Evolutionary conservation across 2,888 invertebrate genomes (phyloP), one percentile per base, ranked within the genome.

Genomic region (Drosophila rellima): DNA sequence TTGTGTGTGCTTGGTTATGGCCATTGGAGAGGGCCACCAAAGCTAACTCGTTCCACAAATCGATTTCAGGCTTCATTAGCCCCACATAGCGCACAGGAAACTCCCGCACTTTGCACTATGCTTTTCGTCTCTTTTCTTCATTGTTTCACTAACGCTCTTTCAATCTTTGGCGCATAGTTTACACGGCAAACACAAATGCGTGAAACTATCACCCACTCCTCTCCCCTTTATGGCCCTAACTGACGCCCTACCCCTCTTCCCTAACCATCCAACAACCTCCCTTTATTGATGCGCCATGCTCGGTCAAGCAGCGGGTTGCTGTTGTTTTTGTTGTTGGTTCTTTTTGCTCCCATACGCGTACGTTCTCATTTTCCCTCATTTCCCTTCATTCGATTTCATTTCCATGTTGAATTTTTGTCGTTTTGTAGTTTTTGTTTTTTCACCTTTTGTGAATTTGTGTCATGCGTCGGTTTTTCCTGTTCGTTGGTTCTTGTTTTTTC

Each of bases 41-140:
- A 48, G 47, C 47, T 31, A 51, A 50, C 64, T 63, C 48, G 57
- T 64, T 65, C 59, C 71, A 74, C 67, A 88, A 86, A 88, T 80
- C 86, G 90, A 90, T 90, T 91, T 90, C 90, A 91, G 90, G 90
- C 90, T 90, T 88, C 90, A 90, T 81, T 90, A 83, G 88, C 59
- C 57, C 62, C 70, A 57, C 68, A 78, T 60, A 79, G 78, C 63
- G 66, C 71, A 90, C 85, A 86, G 86, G 86, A 86, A 86, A 86
- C 90, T 90, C 74, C 81, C 86, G 88, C 86, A 70, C 77, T 76
- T 67, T 54, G 79, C 66, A 55, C 51, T 64, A 26, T 26, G 83
- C 66, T 73, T 75, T 68, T 61, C 60, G 57, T 70, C 82, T 81
- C 70, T 81, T 62, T 61, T 39, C 26, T 78, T 57, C 75, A 51